phyloP scores from a whole-genome alignment of 2,113 vertebrate species.

The Paradoxurus hermaphroditus region DNA sequence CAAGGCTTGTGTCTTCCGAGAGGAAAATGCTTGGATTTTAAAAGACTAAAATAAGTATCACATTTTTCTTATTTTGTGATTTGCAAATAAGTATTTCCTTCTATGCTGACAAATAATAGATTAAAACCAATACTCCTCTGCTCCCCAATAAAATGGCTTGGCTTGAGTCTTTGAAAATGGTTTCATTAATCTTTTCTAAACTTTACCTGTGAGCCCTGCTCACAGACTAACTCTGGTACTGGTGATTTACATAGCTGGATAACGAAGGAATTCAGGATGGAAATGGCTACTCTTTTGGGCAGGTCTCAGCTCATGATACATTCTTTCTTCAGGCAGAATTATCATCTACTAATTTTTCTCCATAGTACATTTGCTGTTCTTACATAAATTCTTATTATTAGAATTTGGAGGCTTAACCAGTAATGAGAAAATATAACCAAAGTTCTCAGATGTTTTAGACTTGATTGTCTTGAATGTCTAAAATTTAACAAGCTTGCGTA shows the following conservation, averaged over 20 bases:
- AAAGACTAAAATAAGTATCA: not conserved
- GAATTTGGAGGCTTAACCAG: not conserved
- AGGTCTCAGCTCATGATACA: not conserved
- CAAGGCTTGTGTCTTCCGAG: not conserved
- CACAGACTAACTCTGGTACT: not conserved
- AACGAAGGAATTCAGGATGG: not conserved
- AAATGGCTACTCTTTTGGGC: not conserved
- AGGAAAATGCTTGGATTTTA: not conserved
- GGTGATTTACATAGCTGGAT: not conserved
- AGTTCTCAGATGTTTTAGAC: not conserved
- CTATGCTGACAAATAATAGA: not conserved
- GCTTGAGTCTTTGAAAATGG: not conserved
- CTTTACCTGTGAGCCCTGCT: not conserved
- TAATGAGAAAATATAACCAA: constrained; percentile 12
- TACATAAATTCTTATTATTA: not conserved
- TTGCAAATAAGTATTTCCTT: constrained; percentile 40
- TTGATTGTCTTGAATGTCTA: not conserved
- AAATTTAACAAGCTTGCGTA: constrained; percentile 36
- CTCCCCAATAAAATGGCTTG: not conserved
- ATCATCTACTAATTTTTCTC: constrained; percentile 40
- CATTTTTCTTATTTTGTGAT: constrained; percentile 3
- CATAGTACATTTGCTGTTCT: not conserved
- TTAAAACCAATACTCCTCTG: not conserved
- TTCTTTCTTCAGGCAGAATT: constrained; percentile 38
- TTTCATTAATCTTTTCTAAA: constrained; percentile 35